phyloP scores from a whole-genome alignment of 2,113 vertebrate species.

The Eolophus roseicapilla region DNA sequence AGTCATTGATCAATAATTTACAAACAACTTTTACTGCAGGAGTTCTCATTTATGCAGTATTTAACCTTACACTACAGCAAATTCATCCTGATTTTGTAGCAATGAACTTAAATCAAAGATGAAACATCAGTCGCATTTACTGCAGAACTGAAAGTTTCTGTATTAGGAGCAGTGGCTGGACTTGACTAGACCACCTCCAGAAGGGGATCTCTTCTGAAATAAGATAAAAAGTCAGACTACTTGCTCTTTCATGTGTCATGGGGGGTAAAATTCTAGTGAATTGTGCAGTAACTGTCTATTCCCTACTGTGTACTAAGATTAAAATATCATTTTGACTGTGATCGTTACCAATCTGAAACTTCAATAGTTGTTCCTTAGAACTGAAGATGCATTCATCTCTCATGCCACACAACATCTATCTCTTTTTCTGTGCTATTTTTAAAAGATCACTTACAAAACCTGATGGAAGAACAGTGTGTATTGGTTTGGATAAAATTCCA shows the following conservation, averaged over 20 bases:
- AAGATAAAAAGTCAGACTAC: slow-evolving; percentile 75
- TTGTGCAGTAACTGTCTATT: slow-evolving; percentile 71
- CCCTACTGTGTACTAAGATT: slow-evolving; percentile 68
- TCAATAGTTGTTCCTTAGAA: slow-evolving; percentile 61
- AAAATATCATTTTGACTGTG: slow-evolving; percentile 56
- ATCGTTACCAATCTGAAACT: slow-evolving; percentile 61
- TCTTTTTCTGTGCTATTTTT: slow-evolving; percentile 25
- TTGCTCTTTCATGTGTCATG: slow-evolving; percentile 75
- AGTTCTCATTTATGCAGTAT: slow-evolving; percentile 58
- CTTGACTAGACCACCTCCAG: slow-evolving; percentile 73
- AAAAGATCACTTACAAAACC: slow-evolving; percentile 33
- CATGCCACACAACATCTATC: slow-evolving; percentile 37
- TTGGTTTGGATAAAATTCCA: slow-evolving; percentile 16
- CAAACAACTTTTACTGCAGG: slow-evolving; percentile 59
- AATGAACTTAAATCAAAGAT: slow-evolving; percentile 74
- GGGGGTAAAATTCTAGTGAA: slow-evolving; percentile 75
- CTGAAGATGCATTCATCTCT: slow-evolving; percentile 62
- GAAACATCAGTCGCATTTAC: slow-evolving; percentile 72
- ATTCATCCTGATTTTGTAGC: slow-evolving; percentile 65
- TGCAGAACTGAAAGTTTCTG: slow-evolving; percentile 74
- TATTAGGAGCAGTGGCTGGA: slow-evolving; percentile 64
- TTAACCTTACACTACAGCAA: slow-evolving; percentile 61
- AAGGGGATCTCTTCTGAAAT: slow-evolving; percentile 71
- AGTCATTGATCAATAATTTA: slow-evolving; percentile 44
- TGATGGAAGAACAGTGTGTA: slow-evolving; percentile 1